Evolutionary conservation across 2,113 vertebrate genomes (phyloP).

Genomic region (Oryzias curvinotus): DNA sequence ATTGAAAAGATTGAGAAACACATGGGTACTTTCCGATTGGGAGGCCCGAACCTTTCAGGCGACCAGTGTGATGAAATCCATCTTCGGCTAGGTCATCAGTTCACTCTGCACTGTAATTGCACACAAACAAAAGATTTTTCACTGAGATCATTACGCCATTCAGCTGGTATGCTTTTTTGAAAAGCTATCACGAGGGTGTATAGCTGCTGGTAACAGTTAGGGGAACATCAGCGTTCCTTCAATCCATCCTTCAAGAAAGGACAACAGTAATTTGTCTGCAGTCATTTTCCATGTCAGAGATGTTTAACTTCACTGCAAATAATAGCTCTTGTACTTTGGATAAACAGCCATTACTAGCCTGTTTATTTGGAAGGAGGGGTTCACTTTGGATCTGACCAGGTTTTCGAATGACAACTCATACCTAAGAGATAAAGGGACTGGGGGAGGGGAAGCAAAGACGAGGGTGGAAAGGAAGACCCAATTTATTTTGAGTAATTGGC

Average conservation of each 20-base stretch:
- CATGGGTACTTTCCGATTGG: constrained; percentile 32
- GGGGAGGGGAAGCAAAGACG: constrained; percentile 30
- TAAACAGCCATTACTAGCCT: constrained; percentile 76
- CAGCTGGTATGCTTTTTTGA: constrained; percentile 45
- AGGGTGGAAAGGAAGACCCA: constrained; percentile 72
- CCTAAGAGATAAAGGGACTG: constrained; percentile 58
- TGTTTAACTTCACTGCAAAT: constrained; percentile 75
- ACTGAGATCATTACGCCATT: constrained; percentile 59
- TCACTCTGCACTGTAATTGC: constrained; percentile 48
- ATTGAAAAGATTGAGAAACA: constrained; percentile 34
- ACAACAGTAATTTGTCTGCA: constrained; percentile 76
- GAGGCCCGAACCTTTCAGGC: constrained; percentile 17
- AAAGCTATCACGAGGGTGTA: constrained; percentile 25
- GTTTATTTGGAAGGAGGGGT: constrained; percentile 78
- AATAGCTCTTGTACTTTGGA: constrained; percentile 73
- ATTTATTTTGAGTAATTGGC: constrained; percentile 83
- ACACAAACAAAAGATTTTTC: constrained; percentile 55
- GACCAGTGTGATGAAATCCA: constrained; percentile 57
- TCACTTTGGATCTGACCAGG: constrained; percentile 57
- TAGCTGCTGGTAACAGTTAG: constrained; percentile 73
- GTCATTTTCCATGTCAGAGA: constrained; percentile 77
- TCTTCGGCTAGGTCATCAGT: constrained; percentile 48
- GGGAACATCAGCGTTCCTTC: constrained; percentile 62
- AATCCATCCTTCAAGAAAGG: constrained; percentile 70
- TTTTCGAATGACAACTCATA: constrained; percentile 68